Base-by-base conservation (phyloP, 2,113 vertebrate species). In the Corvus hawaiiensis region DNA sequence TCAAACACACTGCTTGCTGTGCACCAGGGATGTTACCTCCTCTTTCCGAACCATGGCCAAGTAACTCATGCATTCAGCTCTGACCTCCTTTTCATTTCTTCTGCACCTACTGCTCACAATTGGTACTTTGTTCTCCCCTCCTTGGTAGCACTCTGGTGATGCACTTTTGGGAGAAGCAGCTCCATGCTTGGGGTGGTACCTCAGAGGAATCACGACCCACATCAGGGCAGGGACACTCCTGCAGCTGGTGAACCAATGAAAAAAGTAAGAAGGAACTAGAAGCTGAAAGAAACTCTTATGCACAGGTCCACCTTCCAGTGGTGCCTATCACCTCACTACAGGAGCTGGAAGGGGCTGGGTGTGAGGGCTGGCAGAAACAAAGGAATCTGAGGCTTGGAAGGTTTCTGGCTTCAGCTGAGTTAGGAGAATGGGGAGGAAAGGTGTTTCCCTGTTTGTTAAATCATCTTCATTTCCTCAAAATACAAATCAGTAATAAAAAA, bases 261-360 rank as follows among this genome's bases (percentile, higher is more conserved):
- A 68, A 58, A 74, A 39, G 13, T 27, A 27, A 35, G 27, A 77
- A 80, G 24, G 41, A 17, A 52, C 22, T 14, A 74, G 21, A 2
- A 68, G 26, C 2, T 61, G 51, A 78, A 79, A 67, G 43, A 67
- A 91, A 49, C 5, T 6, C 4, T 52, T 62, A 33, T 3, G 22
- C 17, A 20, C 24, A 74, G 27, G 63, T 12, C 6, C 69, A 84
- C 30, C 30, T 33, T 6, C 13, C 32, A 52, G 37, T 0, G 0
- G 28, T 54, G 59, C 27, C 79, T 39, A 12, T 56, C 4, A 2
- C 32, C 43, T 69, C 51, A 56, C 41, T 5, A 6, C 37, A 69
- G 63, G 12, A 35, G 9, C 23, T 80, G 44, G 26, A 30, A 71
- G 26, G 51, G 28, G 41, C 13, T 28, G 46, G 46, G 11, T 30